Evolutionary conservation across 1,140 invertebrate species (phyloP).

Genomic region (Mycetomoellerius zeteki): DNA sequence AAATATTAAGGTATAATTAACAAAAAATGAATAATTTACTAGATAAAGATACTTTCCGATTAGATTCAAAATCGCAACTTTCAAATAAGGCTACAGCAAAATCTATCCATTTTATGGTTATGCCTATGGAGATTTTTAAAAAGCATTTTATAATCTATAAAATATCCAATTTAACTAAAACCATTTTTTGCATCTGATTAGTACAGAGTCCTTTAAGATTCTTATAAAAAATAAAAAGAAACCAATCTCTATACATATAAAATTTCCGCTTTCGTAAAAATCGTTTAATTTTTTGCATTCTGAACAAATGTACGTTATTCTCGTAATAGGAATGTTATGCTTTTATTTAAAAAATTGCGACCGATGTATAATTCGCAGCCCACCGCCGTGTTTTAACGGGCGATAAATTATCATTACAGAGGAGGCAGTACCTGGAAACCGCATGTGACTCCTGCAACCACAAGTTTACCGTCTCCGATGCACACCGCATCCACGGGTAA

Average conservation of each 20-base stretch:
- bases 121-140: too few relatives aligned
- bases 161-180: too few relatives aligned
- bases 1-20: too few relatives aligned
- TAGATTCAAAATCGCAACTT: too few relatives aligned
- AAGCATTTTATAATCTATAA: too few relatives aligned
- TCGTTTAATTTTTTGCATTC: not conserved
- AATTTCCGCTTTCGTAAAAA: not conserved
- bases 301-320: not conserved
- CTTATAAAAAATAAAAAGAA: not conserved
- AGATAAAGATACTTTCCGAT: too few relatives aligned
- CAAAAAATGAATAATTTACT: too few relatives aligned
- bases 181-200: too few relatives aligned
- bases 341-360: conserved; percentile 11
- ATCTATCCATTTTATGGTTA: too few relatives aligned
- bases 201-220: not conserved
- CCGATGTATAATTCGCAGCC: not conserved
- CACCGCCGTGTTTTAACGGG: conserved; percentile 7
- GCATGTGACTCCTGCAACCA: conserved; percentile 90
- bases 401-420: conserved; percentile 85
- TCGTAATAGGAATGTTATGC: not conserved
- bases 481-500: conserved; percentile 87
- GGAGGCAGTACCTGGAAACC: conserved; percentile 94
- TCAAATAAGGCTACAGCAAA: too few relatives aligned
- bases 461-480: conserved; percentile 89
- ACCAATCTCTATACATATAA: not conserved